Evolutionary conservation across 2,797 vertebrate species (phyloP), one percentile per base, ranked within the genome.

Genomic region (Australoheros facetus): DNA sequence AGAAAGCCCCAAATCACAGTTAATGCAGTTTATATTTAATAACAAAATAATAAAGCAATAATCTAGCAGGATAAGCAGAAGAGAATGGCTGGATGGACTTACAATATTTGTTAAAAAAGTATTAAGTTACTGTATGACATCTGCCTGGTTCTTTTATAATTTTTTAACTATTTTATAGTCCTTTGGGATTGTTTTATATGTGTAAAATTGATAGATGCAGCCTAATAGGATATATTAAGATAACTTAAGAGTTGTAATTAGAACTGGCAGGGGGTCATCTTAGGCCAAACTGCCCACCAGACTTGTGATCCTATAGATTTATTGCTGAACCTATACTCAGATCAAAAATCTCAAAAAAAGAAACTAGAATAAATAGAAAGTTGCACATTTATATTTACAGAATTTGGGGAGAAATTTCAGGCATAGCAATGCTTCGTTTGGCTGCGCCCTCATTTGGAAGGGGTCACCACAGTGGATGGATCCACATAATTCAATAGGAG

Each of bases 381-480:
- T 51, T 51, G 14, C 16, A 51, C 45, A 51, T 17, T 17, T 48
- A 48, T 48, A 17, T 48, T 48, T 48, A 17, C 17, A 19, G 45
- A 51, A 17, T 17, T 16, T 17, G 4, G 4, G 28, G 28, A 3
- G 28, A 30, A 30, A 30, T 30, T 30, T 30, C 28, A 30, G 28
- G 3, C 28, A 30, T 42, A 13, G 12, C 11, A 42, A 42, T 12
- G 39, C 39, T 34, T 34, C 32, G n/a, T 37, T 59, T 34, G 19
- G 34, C 57, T 37, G 19, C 57, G 7, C 30, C n/a, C 32, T 59
- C 37, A 59, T 59, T 21, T 19, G 0, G n/a, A 58, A 34, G 56
- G 30, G 0, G 28, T 32, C 28, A 32, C 16, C 28, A 32, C 56
- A 58, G 17, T 32, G 0, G 4, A 58, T 58, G 28, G 5, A 30